Evolutionary conservation across 2,888 invertebrate species (phyloP).

Genomic region (Eupithecia tripunctaria): DNA sequence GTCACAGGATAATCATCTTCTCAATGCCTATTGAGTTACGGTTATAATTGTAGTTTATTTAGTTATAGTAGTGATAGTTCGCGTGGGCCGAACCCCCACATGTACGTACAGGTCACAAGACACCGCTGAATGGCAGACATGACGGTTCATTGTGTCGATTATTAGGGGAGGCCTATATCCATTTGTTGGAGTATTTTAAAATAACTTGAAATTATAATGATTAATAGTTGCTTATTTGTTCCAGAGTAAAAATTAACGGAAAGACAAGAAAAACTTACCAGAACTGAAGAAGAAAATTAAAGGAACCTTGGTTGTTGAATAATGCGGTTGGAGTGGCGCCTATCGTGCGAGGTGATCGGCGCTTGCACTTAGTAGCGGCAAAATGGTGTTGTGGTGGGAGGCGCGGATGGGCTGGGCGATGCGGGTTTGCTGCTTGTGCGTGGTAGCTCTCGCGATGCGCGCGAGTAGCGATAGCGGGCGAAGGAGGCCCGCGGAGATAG

Average conservation of each 20-base stretch:
- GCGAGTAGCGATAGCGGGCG: constrained; percentile 71
- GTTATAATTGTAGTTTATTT: background rate
- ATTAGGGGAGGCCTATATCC: background rate
- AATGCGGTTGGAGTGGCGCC: constrained; percentile 79
- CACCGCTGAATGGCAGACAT: background rate
- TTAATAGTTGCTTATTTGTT: constrained; percentile 27
- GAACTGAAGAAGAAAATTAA: constrained; percentile 53
- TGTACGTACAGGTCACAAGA: background rate
- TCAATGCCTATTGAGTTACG: background rate
- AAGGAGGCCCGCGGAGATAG: constrained; percentile 56
- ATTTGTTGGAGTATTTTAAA: background rate
- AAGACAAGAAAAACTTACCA: constrained; percentile 32
- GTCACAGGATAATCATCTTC: constrained; percentile 2
- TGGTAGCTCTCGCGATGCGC: constrained; percentile 72
- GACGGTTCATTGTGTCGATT: background rate
- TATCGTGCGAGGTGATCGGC: constrained; percentile 65
- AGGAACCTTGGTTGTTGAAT: constrained; percentile 55
- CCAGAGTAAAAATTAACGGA: constrained; percentile 26
- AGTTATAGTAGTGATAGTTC: background rate
- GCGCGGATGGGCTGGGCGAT: constrained; percentile 69
- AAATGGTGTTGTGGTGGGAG: constrained; percentile 72
- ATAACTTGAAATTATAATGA: background rate
- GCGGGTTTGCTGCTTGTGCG: constrained; percentile 77
- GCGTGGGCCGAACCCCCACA: background rate
- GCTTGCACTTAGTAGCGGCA: constrained; percentile 75